Base-by-base conservation (phyloP, 1,140 invertebrate genomes). In the Melanaphis sacchari region DNA sequence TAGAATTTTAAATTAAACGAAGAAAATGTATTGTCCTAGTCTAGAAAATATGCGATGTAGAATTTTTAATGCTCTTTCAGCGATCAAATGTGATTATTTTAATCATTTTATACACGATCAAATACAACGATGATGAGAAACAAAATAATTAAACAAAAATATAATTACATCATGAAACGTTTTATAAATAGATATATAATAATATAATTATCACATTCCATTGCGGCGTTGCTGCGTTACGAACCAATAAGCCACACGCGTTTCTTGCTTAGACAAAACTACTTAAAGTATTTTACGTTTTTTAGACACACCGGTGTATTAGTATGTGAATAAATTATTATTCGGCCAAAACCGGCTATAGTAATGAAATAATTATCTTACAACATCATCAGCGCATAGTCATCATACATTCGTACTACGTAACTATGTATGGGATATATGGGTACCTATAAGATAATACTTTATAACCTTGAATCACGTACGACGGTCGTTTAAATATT, bases 301-400 rank as follows among this genome's bases (percentile, higher is more conserved):
- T 40, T 26, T 26, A 31, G 38, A 43, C 24, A 43, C 84, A 18
- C 41, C 26, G 24, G 36, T 18, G 24, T 26, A 11, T 85, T 85
- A 24, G 40, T 84, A 15, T 43, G 84, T 43, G 40, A 85, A 41
- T 76, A 76, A 76, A 76, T 76, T 31, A 43, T 89, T 54, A 26
- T 89, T 15, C 24, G 31, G 36, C 26, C 49, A 36, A 54, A 89
- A 89, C 88, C 36, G 46, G 24, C 46, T 41, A 18, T n/a, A 76
- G 22, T 38, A 89, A 89, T 89, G 46, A 89, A 89, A 89, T 54
- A 89, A 89, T 89, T 89, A 89, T 54, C 88, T 38, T 40, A 40
- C 1, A 8, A 7, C 22, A 54, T 54, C 88, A 54, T 89, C 88
- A 26, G 11, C 49, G 88, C 49, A 54, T 26, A 54, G 22, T 54